A percentile compares a stretch with the other conserved stretches of the same genome.
Conservation (phyloP, 2,888 invertebrate species). For the Hipparchia sbordonii region DNA sequence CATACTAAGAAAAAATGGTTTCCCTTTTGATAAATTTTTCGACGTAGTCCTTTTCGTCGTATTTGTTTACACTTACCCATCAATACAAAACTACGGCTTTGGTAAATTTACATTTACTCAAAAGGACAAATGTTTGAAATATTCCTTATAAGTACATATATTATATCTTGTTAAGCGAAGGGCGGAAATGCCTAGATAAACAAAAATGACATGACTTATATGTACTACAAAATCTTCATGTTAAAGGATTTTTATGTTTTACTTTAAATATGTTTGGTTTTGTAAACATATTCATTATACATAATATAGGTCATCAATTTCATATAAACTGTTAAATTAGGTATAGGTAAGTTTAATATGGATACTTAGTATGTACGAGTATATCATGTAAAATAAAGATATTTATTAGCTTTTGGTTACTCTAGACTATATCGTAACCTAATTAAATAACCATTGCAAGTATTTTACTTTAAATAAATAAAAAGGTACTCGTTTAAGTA, state of each 20-base stretch:
- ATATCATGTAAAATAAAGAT: too few relatives aligned
- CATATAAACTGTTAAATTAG: too few relatives aligned
- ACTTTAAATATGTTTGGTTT: slow-evolving; percentile 6
- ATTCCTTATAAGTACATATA: slow-evolving; percentile 1
- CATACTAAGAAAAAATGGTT: too few relatives aligned
- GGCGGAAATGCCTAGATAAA: slow-evolving; percentile 1
- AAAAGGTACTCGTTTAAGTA: too few relatives aligned
- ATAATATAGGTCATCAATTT: not conserved
- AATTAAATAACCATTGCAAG: too few relatives aligned
- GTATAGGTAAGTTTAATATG: too few relatives aligned
- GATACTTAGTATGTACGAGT: too few relatives aligned
- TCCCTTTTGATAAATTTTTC: not conserved
- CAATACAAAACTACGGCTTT: not conserved
- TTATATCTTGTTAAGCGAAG: slow-evolving; percentile 2
- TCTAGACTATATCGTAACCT: too few relatives aligned
- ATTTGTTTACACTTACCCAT: not conserved
- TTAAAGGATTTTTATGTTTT: slow-evolving; percentile 8
- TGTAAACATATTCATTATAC: not conserved
- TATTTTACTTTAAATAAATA: too few relatives aligned
- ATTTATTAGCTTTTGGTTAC: too few relatives aligned
- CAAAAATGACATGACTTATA: slow-evolving; percentile 8
- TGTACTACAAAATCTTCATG: not conserved
- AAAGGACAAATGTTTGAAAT: slow-evolving; percentile 17
- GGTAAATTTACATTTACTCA: slow-evolving; percentile 15
- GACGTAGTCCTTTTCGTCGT: not conserved